A percentile compares a stretch with the other conserved stretches of the same genome.
phyloP scores from a whole-genome alignment of 2,113 vertebrate species.

The Piprites chloris region DNA sequence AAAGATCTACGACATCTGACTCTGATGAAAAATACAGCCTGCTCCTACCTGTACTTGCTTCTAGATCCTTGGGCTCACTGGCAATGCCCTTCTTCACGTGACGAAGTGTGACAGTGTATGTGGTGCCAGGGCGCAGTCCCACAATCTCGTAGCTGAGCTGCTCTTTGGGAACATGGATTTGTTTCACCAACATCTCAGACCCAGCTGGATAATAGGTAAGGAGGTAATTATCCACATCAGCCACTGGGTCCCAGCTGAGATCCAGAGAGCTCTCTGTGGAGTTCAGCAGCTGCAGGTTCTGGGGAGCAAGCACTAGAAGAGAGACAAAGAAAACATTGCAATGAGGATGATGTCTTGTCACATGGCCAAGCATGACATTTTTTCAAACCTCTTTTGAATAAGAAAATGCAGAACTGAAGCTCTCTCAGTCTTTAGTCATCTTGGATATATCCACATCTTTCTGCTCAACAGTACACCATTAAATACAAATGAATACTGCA shows the following conservation, averaged over 20 bases:
- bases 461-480: neutral
- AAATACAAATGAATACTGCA: neutral
- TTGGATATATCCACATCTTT: neutral
- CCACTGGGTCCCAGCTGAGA: slow-evolving; percentile 80
- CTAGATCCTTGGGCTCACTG: slow-evolving; percentile 76
- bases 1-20: neutral
- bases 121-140: slow-evolving; percentile 75
- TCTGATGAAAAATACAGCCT: neutral
- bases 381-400: neutral
- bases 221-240: slow-evolving; percentile 80
- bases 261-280: slow-evolving; percentile 78
- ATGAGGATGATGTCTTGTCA: neutral
- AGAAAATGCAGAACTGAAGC: neutral
- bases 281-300: slow-evolving; percentile 77
- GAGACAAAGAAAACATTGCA: neutral
- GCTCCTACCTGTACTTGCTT: slow-evolving; percentile 78
- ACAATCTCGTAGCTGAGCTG: slow-evolving; percentile 77
- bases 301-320: slow-evolving; percentile 74
- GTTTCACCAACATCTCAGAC: slow-evolving; percentile 49
- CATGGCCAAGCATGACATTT: neutral
- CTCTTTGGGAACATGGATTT: slow-evolving; percentile 74
- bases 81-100: slow-evolving; percentile 75
- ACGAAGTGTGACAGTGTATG: slow-evolving; percentile 75
- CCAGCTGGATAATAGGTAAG: slow-evolving; percentile 79
- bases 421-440: neutral